phyloP scores from a whole-genome alignment of 1,140 invertebrate genomes.

The Drosophila busckii region DNA sequence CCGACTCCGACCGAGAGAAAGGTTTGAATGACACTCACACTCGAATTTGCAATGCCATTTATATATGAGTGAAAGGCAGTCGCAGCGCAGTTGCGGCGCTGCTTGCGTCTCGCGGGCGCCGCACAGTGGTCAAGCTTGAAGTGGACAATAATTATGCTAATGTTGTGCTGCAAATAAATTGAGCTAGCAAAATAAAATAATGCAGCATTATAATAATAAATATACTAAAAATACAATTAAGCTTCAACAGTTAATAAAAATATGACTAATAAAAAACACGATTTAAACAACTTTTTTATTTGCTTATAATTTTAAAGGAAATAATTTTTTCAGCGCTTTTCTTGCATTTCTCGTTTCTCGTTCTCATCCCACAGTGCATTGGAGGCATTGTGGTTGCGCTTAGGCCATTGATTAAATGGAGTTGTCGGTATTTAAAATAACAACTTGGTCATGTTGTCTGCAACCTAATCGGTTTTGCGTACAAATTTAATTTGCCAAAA shows the following conservation, averaged over 20 bases:
- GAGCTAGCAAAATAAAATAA: too few relatives aligned
- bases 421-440: conserved; percentile 76
- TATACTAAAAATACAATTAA: too few relatives aligned
- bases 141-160: background rate
- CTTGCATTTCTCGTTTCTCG: conserved; percentile 7
- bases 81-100: conserved; percentile 37
- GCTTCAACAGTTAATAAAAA: too few relatives aligned
- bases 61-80: conserved; percentile 78
- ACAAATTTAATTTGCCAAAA: conserved; percentile 77
- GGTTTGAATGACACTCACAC: conserved; percentile 72
- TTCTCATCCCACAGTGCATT: conserved; percentile 10
- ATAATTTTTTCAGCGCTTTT: too few relatives aligned
- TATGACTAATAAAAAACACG: too few relatives aligned
- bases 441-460: conserved; percentile 72
- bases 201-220: too few relatives aligned
- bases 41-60: conserved; percentile 75
- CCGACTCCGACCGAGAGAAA: conserved; percentile 58
- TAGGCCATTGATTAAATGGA: conserved; percentile 73
- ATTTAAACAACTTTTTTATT: too few relatives aligned
- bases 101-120: conserved; percentile 39
- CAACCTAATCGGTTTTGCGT: conserved; percentile 74
- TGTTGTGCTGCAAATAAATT: background rate
- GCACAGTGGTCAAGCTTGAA: conserved; percentile 18
- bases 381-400: conserved; percentile 11
- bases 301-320: too few relatives aligned